Evolutionary conservation across 2,797 vertebrate species (phyloP), one percentile per base, ranked within the genome.

Genomic region (Cirrhinus molitorella): DNA sequence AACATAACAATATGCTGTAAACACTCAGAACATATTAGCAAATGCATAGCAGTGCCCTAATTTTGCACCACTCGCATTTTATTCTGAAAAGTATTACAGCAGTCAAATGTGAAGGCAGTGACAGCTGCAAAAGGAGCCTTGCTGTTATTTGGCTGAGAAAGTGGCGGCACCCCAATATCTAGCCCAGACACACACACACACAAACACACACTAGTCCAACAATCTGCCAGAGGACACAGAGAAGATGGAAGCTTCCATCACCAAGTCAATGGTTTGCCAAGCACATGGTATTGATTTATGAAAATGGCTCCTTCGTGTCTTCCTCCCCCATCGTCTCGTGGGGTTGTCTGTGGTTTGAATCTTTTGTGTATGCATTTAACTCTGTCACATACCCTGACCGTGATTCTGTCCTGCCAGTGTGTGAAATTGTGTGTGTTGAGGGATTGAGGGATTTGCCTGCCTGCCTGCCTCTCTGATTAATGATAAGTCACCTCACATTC

Each of bases 281-380:
- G 81, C 82, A 74, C 78, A 4, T 84, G 71, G 40, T 85, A 94
- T 94, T 89, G 93, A 94, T 93, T 93, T 92, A 94, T 94, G 92
- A 81, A 93, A 92, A 93, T 90, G 81, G 34, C 77, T 37, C 83
- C 87, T 68, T 82, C 80, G 65, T 83, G 55, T 53, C 47, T 82
- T 85, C 85, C 75, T 53, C 66, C 87, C 81, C 87, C 70, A 2
- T 2, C 10, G 70, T 88, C 91, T 89, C 82, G 81, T 40, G 51
- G 88, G 91, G 90, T 80, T 75, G 82, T 75, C 89, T 86, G 84
- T 72, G 87, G 89, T 88, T 86, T 47, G 76, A 74, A 87, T 89
- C 86, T 80, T 65, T 90, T 87, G 83, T 89, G 87, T 81, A 87
- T 79, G 83, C 77, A 2, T 86, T 85, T 86, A 90, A 91, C 89